Conservation (phyloP, 1,140 invertebrate species). For the Triops cancriformis region DNA sequence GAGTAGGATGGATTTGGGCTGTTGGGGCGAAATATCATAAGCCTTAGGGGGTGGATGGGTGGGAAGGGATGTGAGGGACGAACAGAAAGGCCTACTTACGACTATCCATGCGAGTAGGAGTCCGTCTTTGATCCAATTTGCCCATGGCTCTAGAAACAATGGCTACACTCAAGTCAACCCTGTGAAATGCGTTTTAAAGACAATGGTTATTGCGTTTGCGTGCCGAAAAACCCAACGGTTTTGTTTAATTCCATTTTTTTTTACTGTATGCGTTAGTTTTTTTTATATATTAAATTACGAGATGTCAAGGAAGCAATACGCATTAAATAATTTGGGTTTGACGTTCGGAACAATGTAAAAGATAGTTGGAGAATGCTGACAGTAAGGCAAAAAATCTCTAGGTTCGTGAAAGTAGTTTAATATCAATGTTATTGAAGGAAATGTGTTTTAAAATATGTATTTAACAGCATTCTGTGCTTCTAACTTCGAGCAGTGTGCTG, state of each 20-base stretch:
- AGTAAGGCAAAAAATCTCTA: background rate
- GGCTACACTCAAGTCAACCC: background rate
- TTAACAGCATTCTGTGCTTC: too few species aligned
- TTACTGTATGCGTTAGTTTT: too few species aligned
- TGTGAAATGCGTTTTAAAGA: background rate
- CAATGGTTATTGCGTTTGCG: constrained; percentile 10
- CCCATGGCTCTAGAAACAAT: constrained; percentile 18
- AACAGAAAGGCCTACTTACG: constrained; percentile 26
- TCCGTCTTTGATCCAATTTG: constrained; percentile 25
- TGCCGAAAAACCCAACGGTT: background rate
- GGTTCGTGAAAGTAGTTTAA: background rate
- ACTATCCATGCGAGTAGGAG: constrained; percentile 22
- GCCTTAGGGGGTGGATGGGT: too few species aligned
- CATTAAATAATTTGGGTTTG: background rate
- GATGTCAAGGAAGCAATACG: background rate
- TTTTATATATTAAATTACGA: too few species aligned
- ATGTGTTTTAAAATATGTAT: too few species aligned
- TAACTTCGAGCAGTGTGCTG: too few species aligned
- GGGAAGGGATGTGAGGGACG: background rate
- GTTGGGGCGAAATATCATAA: background rate
- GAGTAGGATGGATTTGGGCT: background rate
- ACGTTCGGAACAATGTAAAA: background rate
- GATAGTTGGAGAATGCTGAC: background rate
- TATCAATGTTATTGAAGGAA: background rate
- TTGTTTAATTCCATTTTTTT: background rate